Evolutionary conservation across 2,888 invertebrate genomes (phyloP).

Genomic region (Liposcelis brunnea): DNA sequence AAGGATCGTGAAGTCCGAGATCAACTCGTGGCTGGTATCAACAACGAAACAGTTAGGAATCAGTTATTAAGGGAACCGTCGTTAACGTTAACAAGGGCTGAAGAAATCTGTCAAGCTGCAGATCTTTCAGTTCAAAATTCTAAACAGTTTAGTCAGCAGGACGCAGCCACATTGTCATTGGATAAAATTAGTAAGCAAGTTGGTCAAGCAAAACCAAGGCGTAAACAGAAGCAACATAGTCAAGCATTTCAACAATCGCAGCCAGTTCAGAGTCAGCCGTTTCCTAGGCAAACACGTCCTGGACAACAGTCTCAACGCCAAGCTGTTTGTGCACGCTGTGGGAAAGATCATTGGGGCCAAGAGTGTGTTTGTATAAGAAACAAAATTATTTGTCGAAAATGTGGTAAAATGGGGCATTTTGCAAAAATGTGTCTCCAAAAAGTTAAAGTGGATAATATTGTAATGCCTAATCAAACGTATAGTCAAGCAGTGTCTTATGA

Average conservation of each 20-base stretch:
- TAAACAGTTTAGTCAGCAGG: neutral
- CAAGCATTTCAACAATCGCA: neutral
- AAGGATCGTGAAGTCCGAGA: slow-evolving; percentile 14
- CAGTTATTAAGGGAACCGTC: slow-evolving; percentile 12
- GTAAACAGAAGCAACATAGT: neutral
- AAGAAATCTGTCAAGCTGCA: slow-evolving; percentile 12
- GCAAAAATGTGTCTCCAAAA: slow-evolving; percentile 8
- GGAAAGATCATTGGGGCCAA: slow-evolving; percentile 9
- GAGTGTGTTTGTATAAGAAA: slow-evolving; percentile 13
- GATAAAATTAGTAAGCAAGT: neutral
- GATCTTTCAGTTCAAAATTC: slow-evolving; percentile 11
- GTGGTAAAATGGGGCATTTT: slow-evolving; percentile 12
- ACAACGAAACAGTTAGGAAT: slow-evolving; percentile 13
- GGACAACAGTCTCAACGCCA: no score
- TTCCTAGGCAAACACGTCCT: no score
- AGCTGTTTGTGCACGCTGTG: slow-evolving; percentile 11
- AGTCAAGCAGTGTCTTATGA: no score
- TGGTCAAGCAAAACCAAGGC: no score
- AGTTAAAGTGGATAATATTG: neutral
- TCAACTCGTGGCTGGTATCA: slow-evolving; percentile 15
- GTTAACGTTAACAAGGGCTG: slow-evolving; percentile 11
- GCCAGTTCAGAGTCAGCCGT: no score
- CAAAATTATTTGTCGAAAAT: slow-evolving; percentile 11
- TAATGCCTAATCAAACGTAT: neutral
- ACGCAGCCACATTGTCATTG: neutral